Evolutionary conservation across 2,113 vertebrate species (phyloP).

Genomic region (Thalassoma bifasciatum): DNA sequence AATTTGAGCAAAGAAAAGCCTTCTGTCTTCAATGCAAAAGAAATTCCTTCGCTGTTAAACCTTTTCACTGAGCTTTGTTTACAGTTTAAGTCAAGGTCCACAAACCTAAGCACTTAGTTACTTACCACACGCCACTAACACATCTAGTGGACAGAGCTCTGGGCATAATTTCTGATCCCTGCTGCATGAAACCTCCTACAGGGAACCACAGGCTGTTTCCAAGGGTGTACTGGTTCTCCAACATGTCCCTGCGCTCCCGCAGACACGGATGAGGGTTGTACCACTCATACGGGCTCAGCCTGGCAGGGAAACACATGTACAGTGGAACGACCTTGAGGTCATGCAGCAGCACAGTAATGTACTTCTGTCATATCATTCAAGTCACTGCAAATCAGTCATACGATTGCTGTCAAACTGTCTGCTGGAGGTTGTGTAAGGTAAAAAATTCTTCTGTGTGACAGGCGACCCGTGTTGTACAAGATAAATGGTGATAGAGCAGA

Average conservation of each 20-base stretch:
- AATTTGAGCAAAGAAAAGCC: neutral
- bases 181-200: constrained; percentile 96
- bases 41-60: neutral
- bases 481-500: constrained; percentile 46
- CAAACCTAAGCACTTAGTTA: neutral
- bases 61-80: neutral
- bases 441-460: constrained; percentile 43
- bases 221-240: constrained; percentile 96
- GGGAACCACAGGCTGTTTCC: constrained; percentile 98
- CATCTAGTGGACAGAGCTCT: constrained; percentile 93
- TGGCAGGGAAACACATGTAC: constrained; percentile 56
- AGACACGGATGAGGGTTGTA: constrained; percentile 95
- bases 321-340: constrained; percentile 40
- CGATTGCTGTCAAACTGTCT: constrained; percentile 45
- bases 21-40: neutral
- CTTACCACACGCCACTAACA: constrained; percentile 96
- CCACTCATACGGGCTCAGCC: constrained; percentile 95
- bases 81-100: neutral
- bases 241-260: constrained; percentile 86
- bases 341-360: constrained; percentile 18
- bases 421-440: constrained; percentile 21
- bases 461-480: constrained; percentile 43
- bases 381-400: constrained; percentile 46
- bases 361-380: constrained; percentile 27
- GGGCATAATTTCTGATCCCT: constrained; percentile 95